Percentiles rank a stretch among this genome's conserved stretches.
phyloP scores from a whole-genome alignment of 2,888 invertebrate species.

The Agapetus fuscipes region DNA sequence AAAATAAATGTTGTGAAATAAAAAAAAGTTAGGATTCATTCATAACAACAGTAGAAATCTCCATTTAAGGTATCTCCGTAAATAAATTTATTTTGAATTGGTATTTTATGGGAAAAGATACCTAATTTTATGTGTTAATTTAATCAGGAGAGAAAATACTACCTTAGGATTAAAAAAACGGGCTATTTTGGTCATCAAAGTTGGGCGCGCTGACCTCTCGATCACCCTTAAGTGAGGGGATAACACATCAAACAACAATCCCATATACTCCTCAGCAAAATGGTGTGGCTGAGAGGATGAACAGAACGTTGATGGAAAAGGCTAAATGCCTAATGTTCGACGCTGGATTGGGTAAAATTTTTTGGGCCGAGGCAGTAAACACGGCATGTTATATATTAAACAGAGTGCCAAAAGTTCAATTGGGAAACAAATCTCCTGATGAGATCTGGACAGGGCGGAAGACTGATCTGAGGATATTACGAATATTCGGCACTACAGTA shows the following conservation, averaged over 20 bases:
- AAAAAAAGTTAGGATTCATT: too few species aligned
- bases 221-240: slow-evolving; percentile 18
- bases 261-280: slow-evolving; percentile 22
- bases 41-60: too few species aligned
- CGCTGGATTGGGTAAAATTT: background rate
- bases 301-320: slow-evolving; percentile 19
- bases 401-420: slow-evolving; percentile 12
- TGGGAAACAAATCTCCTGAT: slow-evolving; percentile 19
- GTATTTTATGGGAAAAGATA: too few species aligned
- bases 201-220: too few species aligned
- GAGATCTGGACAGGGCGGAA: slow-evolving; percentile 20
- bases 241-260: slow-evolving; percentile 19
- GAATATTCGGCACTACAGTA: slow-evolving; percentile 20
- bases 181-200: too few species aligned
- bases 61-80: too few species aligned
- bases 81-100: too few species aligned
- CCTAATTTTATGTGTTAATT: too few species aligned
- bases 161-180: too few species aligned
- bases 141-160: too few species aligned
- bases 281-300: slow-evolving; percentile 19
- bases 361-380: slow-evolving; percentile 24
- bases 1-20: too few species aligned
- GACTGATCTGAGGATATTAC: slow-evolving; percentile 18
- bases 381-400: slow-evolving; percentile 25
- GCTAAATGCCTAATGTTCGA: slow-evolving; percentile 15